Conservation (phyloP, 2,113 vertebrate genomes). For the Pelecanus crispus region DNA sequence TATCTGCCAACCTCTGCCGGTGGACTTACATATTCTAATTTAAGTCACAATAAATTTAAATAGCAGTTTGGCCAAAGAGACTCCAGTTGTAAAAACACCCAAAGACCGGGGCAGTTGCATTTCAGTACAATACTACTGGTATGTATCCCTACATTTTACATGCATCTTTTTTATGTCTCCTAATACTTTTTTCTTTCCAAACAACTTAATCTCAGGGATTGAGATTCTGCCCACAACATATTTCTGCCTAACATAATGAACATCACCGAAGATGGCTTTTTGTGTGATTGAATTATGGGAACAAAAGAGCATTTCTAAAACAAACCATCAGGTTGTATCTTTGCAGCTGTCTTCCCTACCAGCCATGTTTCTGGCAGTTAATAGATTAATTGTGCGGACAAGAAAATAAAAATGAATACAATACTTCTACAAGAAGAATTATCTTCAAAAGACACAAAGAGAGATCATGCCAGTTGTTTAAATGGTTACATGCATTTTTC, state of each 20-base stretch:
- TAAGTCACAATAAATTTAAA: too few relatives aligned
- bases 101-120: not conserved
- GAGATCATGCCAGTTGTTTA: not conserved
- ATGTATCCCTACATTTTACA: accelerated
- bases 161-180: not conserved
- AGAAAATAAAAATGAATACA: not conserved
- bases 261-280: not conserved
- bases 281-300: not conserved
- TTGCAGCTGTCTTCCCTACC: not conserved
- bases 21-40: not conserved
- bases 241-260: not conserved
- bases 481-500: not conserved
- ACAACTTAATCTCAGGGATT: not conserved
- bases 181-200: not conserved
- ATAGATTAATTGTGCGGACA: not conserved
- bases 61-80: not conserved
- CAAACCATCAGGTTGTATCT: not conserved
- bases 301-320: not conserved
- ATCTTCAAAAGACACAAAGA: not conserved
- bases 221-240: not conserved
- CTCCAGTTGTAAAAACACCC: not conserved
- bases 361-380: not conserved
- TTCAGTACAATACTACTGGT: not conserved
- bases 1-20: not conserved
- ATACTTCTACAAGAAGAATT: not conserved